A percentile compares a stretch with the other conserved stretches of the same genome.
phyloP scores from a whole-genome alignment of 2,797 vertebrate species.

The Aldrovandia affinis region DNA sequence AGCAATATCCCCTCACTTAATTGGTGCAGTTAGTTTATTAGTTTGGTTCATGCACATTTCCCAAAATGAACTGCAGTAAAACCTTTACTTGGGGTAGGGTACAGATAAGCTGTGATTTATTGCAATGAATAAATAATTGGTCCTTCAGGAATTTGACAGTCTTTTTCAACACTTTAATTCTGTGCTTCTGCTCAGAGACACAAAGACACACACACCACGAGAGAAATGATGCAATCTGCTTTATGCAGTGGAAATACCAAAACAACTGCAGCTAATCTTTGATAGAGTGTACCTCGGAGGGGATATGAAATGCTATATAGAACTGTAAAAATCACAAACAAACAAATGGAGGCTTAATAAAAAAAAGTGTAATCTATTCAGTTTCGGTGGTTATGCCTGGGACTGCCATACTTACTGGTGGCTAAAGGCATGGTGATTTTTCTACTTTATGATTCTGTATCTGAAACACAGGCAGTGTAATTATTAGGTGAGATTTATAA shows the following conservation, averaged over 20 bases:
- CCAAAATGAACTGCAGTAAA: not conserved
- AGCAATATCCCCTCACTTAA: not conserved
- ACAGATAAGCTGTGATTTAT: not conserved
- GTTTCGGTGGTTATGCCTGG: not conserved
- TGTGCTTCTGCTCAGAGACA: not conserved
- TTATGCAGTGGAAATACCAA: not conserved
- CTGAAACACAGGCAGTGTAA: too few relatives aligned
- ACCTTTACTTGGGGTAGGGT: not conserved
- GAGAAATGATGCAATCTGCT: constrained; percentile 12
- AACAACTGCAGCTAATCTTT: not conserved
- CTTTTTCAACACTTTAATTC: not conserved
- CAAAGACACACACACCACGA: not conserved
- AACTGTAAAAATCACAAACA: not conserved
- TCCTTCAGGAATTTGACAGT: constrained; percentile 9
- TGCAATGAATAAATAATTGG: not conserved
- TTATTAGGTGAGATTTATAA: too few relatives aligned
- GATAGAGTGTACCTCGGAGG: not conserved
- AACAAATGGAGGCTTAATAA: not conserved
- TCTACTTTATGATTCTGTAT: too few relatives aligned
- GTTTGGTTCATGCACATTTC: not conserved
- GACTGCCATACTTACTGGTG: not conserved
- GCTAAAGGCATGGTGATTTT: too few relatives aligned
- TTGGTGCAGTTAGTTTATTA: not conserved
- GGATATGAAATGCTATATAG: not conserved
- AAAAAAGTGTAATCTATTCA: not conserved